A percentile compares a stretch with the other conserved stretches of the same genome.
These are phyloP conservation scores for Trematomus bernacchii DNA, from an alignment of 2,797 vertebrate genomes.

Conservation along the genomic window DNA sequence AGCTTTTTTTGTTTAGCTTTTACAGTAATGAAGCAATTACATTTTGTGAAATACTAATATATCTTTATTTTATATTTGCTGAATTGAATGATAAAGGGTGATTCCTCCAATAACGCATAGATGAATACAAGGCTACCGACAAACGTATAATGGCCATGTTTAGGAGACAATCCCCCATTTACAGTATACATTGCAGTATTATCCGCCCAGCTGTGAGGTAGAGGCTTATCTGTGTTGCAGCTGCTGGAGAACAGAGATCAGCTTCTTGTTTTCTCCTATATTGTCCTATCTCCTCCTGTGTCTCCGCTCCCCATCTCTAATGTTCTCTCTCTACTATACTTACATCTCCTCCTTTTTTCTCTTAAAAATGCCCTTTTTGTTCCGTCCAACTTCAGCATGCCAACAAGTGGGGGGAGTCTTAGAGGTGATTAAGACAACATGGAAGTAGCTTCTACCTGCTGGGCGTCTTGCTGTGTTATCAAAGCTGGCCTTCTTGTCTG, in stretches of 20 bases:
- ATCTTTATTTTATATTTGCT: too few species aligned
- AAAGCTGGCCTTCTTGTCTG: conserved; percentile 40
- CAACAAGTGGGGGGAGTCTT: conserved; percentile 45
- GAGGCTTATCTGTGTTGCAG: conserved; percentile 7
- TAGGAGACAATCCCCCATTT: not conserved
- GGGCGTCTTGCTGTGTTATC: conserved; percentile 50
- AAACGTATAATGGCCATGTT: not conserved
- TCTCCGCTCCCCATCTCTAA: conserved; percentile 15
- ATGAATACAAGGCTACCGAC: not conserved
- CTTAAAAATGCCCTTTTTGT: conserved; percentile 20
- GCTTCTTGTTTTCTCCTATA: not conserved
- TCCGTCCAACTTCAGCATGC: conserved; percentile 33
- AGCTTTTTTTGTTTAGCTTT: not conserved
- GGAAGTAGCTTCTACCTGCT: conserved; percentile 55
- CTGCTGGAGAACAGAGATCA: not conserved
- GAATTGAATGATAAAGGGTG: too few species aligned
- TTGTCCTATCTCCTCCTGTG: not conserved
- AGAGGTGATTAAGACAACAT: conserved; percentile 62
- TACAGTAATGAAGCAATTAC: too few species aligned
- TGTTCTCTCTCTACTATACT: conserved; percentile 6
- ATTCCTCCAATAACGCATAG: too few species aligned
- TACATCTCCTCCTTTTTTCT: not conserved
- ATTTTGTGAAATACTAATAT: too few species aligned
- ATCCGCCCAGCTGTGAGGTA: conserved; percentile 11
- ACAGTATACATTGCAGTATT: not conserved